Percentiles rank a stretch among this genome's conserved stretches.
These are phyloP conservation scores for Holothuria glaberrima DNA, from an alignment of 35 echinoderm and acorn worm species.

Conservation along the genomic window DNA sequence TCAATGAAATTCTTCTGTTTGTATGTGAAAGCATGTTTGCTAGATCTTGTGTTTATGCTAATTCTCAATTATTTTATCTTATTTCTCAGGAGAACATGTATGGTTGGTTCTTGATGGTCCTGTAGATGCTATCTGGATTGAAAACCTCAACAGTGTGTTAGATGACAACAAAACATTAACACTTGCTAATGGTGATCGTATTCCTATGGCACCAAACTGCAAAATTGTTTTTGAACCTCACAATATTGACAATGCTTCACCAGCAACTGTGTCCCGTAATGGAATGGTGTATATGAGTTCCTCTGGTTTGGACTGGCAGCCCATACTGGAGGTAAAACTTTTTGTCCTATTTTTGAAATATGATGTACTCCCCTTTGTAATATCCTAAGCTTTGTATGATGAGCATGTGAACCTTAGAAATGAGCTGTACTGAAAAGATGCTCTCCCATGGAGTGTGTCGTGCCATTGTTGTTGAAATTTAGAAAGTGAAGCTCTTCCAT, in stretches of 20 bases:
- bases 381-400: too few species aligned
- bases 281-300: conserved; percentile 99
- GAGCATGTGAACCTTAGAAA: too few species aligned
- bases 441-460: too few species aligned
- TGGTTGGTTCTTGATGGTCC: conserved; percentile 97
- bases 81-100: conserved; percentile 81
- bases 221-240: conserved; percentile 98
- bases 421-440: too few species aligned
- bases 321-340: conserved; percentile 78
- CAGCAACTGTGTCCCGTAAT: conserved; percentile 87
- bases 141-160: conserved; percentile 95
- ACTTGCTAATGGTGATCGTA: conserved; percentile 94
- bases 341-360: not conserved
- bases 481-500: too few species aligned
- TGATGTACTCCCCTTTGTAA: too few species aligned
- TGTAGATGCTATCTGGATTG: conserved; percentile 98
- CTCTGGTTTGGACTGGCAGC: conserved; percentile 90
- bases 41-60: not conserved
- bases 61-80: not conserved
- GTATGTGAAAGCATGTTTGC: too few species aligned
- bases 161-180: conserved; percentile 99
- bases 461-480: too few species aligned
- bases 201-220: conserved; percentile 97
- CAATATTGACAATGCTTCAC: conserved; percentile 98
- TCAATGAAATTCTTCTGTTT: not conserved